phyloP scores from a whole-genome alignment of 1,140 invertebrate genomes.

The Druon quercuslanigerum region DNA sequence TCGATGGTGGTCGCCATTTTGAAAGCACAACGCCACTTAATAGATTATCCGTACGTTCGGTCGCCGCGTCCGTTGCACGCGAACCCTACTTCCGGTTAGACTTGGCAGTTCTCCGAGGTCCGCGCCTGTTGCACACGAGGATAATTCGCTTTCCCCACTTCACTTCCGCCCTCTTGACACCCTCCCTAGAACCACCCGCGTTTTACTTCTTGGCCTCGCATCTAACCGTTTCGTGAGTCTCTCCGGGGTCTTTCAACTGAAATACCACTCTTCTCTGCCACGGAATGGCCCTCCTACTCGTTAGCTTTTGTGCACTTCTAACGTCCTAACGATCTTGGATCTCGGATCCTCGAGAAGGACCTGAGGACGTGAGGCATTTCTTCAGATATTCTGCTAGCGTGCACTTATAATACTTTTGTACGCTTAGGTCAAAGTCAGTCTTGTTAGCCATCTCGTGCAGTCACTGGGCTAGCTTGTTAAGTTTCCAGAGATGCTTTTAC shows the following conservation, averaged over 20 bases:
- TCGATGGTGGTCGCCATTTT: conserved; percentile 41
- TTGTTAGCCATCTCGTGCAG: too few species aligned
- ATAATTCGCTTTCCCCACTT: conserved; percentile 28
- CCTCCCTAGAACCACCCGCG: neutral
- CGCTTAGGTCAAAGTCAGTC: too few species aligned
- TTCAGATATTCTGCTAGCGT: too few species aligned
- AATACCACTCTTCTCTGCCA: conserved; percentile 36
- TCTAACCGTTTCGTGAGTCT: neutral
- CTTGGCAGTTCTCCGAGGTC: neutral
- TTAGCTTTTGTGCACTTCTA: conserved; percentile 44
- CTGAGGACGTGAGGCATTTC: too few species aligned
- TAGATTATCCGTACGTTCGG: conserved; percentile 48
- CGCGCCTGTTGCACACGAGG: conserved; percentile 52
- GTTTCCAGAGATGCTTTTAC: too few species aligned
- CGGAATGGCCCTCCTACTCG: conserved; percentile 30
- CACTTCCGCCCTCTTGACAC: conserved; percentile 33
- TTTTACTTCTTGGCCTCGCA: conserved; percentile 28
- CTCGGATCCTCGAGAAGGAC: too few species aligned
- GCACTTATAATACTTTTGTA: too few species aligned
- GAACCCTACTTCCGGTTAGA: conserved; percentile 50
- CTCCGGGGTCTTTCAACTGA: conserved; percentile 30
- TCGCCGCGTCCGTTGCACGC: conserved; percentile 52
- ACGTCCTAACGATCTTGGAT: too few species aligned
- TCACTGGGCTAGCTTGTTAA: too few species aligned
- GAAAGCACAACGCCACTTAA: conserved; percentile 47